Percentiles rank a stretch among this genome's conserved stretches.
phyloP scores from a whole-genome alignment of 2,113 vertebrate species.

The Anolis sagrei region DNA sequence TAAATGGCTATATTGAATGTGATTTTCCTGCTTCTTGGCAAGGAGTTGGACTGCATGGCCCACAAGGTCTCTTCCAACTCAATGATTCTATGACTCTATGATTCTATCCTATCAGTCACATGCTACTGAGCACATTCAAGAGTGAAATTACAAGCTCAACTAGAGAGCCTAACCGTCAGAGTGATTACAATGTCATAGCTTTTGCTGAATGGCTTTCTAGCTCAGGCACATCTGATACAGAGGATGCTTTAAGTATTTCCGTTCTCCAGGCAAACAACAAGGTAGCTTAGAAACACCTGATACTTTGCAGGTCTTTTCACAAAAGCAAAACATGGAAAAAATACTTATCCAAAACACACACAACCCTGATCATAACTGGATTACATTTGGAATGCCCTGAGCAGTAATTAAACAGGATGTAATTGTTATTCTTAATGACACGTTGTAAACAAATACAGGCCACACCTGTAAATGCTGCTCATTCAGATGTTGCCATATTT shows the following conservation, averaged over 20 bases:
- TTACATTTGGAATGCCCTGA: too few relatives aligned
- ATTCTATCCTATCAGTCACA: not conserved
- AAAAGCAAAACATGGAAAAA: not conserved
- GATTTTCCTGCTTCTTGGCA: too few relatives aligned
- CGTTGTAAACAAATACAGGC: not conserved
- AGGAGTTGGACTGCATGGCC: too few relatives aligned
- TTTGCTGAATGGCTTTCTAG: not conserved
- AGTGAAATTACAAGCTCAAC: not conserved
- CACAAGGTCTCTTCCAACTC: too few relatives aligned
- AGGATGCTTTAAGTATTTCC: not conserved
- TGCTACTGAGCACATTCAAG: not conserved
- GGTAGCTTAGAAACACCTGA: fast-evolving
- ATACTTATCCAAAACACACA: not conserved
- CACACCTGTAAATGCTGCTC: not conserved
- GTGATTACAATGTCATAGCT: not conserved
- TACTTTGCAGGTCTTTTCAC: not conserved
- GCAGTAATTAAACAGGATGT: not conserved
- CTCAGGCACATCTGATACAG: not conserved
- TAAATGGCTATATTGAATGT: too few relatives aligned
- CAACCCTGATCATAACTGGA: not conserved
- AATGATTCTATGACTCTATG: too few relatives aligned
- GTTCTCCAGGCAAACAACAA: not conserved
- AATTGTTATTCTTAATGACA: not conserved
- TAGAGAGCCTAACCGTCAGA: not conserved
- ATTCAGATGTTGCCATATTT: not conserved